Percentiles rank a stretch among this genome's conserved stretches.
These are phyloP conservation scores for Aleiodes testaceus DNA, from an alignment of 2,888 invertebrate genomes.

Conservation along the genomic window DNA sequence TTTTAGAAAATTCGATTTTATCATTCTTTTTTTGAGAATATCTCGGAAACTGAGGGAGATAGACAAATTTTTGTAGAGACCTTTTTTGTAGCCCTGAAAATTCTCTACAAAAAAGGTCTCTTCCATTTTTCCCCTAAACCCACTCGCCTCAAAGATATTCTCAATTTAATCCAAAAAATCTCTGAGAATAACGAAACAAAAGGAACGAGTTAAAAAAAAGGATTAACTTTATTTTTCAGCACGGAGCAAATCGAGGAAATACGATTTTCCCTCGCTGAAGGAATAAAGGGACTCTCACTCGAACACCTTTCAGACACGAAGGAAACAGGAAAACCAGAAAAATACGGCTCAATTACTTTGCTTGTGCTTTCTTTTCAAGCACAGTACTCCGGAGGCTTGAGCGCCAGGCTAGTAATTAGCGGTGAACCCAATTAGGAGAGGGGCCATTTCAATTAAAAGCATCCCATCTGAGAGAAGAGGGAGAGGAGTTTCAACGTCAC, in stretches of 20 bases:
- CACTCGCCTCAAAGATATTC: no score
- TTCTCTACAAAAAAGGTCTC: no score
- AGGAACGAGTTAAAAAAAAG: neutral
- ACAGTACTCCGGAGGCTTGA: slow-evolving; percentile 7
- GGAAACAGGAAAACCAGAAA: slow-evolving; percentile 1
- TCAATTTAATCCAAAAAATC: neutral
- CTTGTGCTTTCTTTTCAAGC: slow-evolving; percentile 26
- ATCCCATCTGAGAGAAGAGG: neutral
- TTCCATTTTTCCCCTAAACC: no score
- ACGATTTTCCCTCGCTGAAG: slow-evolving; percentile 3
- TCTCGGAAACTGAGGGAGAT: no score
- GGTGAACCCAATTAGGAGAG: slow-evolving; percentile 32
- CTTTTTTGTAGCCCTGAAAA: no score
- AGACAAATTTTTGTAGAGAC: no score
- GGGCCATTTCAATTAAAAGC: slow-evolving; percentile 30
- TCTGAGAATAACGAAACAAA: neutral
- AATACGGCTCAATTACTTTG: slow-evolving; percentile 27
- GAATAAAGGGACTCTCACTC: slow-evolving; percentile 22
- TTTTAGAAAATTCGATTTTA: no score
- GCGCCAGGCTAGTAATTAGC: slow-evolving; percentile 29
- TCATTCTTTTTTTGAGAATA: no score
- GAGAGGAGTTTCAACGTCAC: slow-evolving; percentile 13
- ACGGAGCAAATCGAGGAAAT: slow-evolving; percentile 16
- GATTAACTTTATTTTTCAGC: slow-evolving; percentile 10
- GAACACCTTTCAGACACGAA: slow-evolving; percentile 21